Evolutionary conservation across 2,113 vertebrate species (phyloP), one percentile per base, ranked within the genome.

Genomic region (Rutilus rutilus): DNA sequence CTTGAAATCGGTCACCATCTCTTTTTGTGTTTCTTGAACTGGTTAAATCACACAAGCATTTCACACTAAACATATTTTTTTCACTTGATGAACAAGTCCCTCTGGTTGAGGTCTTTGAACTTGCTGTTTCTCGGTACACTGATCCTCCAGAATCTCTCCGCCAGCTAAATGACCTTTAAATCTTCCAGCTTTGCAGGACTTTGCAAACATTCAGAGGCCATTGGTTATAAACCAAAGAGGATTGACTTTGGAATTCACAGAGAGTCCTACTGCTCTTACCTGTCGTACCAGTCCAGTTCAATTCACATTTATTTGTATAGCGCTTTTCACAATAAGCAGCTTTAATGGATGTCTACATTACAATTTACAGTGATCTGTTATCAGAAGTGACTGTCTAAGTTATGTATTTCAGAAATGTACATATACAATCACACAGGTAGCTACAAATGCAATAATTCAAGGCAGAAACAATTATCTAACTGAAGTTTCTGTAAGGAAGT

Each of bases 81-180:
- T 54, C 17, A 19, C 2, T 52, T 17, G 50, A 7, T 54, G 52
- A 7, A 21, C 30, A 39, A 10, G 17, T 23, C 14, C 39, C 39
- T 36, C 59, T 59, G 52, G 50, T 47, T 62, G 21, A 65, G 65
- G 39, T 36, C 82, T n/a, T n/a, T n/a, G n/a, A n/a, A n/a, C n/a
- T 82, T 25, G 67, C 52, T 11, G 65, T 11, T 69, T 65, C 59
- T 60, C 42, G 60, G 54, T 45, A 50, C 82, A 84, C 36, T 50
- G 79, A 87, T 78, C 71, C 82, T 85, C 42, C 25, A 6, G 6
- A 39, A 23, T 86, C 42, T 84, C 78, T 84, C 47, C 81, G 27
- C 54, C 60, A 85, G 82, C 36, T 62, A 60, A 59, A 86, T 52
- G 75, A 65, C 52, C 64, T 79, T 52, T 78, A 84, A 67, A 81